phyloP scores from a whole-genome alignment of 2,113 vertebrate genomes.

The Rhinolophus ferrumequinum region DNA sequence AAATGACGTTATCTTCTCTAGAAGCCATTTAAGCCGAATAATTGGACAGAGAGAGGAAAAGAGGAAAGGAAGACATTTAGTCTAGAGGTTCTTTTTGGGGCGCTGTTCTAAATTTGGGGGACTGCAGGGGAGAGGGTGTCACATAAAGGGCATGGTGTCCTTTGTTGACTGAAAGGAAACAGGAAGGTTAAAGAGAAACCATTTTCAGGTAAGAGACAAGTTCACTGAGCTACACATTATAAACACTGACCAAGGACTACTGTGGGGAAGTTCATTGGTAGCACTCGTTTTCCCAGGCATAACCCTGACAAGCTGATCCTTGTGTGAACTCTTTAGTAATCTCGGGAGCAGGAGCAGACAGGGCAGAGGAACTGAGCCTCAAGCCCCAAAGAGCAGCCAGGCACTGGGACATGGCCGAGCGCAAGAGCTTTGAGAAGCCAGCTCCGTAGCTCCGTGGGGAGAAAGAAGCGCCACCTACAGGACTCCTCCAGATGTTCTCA shows the following conservation, averaged over 20 bases:
- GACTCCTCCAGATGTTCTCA: background rate
- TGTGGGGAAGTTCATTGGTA: background rate
- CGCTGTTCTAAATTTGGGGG: background rate
- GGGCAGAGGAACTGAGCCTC: no score
- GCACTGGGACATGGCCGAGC: rapidly evolving
- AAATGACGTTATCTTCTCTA: background rate
- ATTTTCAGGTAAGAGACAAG: background rate
- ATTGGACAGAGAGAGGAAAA: background rate
- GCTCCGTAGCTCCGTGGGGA: background rate
- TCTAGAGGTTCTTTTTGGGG: background rate
- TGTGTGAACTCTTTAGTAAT: background rate
- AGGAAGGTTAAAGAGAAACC: conserved; percentile 11
- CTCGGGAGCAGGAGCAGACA: background rate
- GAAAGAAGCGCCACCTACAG: background rate
- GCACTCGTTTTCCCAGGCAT: background rate
- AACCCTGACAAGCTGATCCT: background rate
- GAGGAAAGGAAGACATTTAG: background rate
- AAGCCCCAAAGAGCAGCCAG: background rate
- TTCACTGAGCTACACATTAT: background rate
- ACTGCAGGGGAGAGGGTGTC: background rate
- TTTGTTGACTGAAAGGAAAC: background rate
- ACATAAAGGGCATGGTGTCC: background rate
- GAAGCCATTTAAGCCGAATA: background rate
- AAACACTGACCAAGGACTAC: background rate
- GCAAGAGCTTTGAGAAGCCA: background rate